These are phyloP conservation scores for Caerostris darwini DNA, from an alignment of 1,140 invertebrate species.

Conservation along the genomic window DNA sequence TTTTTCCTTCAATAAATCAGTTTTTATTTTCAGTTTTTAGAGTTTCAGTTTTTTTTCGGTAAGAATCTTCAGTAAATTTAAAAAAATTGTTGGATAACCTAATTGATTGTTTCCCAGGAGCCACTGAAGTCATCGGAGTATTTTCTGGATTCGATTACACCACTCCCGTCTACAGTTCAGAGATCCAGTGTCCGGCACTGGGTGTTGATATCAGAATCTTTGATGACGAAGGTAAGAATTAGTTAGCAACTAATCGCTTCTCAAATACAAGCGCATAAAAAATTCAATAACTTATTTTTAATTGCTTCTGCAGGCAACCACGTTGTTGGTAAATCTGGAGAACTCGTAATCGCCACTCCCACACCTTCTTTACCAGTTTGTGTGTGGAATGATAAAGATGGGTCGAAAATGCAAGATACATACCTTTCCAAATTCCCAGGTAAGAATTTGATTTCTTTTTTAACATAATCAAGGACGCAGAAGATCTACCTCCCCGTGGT, in stretches of 20 bases:
- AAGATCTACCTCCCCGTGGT: no score
- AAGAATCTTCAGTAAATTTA: no score
- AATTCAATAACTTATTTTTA: neutral
- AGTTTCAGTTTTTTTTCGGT: no score
- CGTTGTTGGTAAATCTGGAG: constrained; percentile 84
- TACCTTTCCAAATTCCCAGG: constrained; percentile 84
- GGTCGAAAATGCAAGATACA: constrained; percentile 84
- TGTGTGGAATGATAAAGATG: constrained; percentile 85
- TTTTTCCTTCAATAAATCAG: no score
- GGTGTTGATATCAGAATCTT: constrained; percentile 67
- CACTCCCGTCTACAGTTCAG: constrained; percentile 66
- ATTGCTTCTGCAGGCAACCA: constrained; percentile 44
- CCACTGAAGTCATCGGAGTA: constrained; percentile 73
- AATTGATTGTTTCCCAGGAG: neutral
- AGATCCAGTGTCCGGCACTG: constrained; percentile 65
- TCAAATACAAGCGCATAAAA: neutral
- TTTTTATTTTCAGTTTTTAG: no score
- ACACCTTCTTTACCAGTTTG: constrained; percentile 86
- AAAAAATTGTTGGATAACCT: no score
- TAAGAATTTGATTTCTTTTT: constrained; percentile 71
- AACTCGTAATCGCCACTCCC: constrained; percentile 85
- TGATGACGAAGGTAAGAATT: constrained; percentile 55
- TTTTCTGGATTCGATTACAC: constrained; percentile 74
- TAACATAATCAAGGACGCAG: no score
- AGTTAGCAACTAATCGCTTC: no score